These are phyloP conservation scores for Tamias sibiricus DNA, from an alignment of 2,113 vertebrate genomes.

Conservation along the genomic window DNA sequence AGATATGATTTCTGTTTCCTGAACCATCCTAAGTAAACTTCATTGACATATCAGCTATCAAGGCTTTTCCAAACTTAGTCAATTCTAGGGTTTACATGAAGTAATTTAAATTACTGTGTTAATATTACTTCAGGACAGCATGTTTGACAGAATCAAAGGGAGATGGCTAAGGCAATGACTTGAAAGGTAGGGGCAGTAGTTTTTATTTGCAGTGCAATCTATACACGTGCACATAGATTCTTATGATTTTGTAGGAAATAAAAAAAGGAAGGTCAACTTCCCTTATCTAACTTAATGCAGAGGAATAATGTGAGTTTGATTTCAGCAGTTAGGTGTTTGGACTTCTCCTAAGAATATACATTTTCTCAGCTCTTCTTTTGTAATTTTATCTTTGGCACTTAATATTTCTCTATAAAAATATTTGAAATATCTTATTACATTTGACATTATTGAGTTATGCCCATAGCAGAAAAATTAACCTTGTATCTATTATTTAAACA, in stretches of 20 bases:
- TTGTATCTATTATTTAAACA: neutral
- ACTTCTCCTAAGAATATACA: neutral
- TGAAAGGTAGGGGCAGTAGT: neutral
- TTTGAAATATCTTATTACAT: neutral
- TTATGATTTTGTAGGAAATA: neutral
- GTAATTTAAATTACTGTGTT: neutral
- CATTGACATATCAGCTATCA: neutral
- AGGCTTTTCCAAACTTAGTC: neutral
- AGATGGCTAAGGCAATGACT: neutral
- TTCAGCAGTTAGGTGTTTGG: neutral
- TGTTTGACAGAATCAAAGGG: neutral
- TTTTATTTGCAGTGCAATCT: conserved; percentile 20
- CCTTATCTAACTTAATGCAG: neutral
- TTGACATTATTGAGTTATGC: neutral
- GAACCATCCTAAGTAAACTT: neutral
- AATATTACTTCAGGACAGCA: neutral
- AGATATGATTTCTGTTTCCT: neutral
- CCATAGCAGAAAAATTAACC: neutral
- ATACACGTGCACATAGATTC: neutral
- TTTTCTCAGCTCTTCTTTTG: neutral
- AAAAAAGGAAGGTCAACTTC: neutral
- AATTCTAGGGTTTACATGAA: neutral
- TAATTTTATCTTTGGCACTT: neutral
- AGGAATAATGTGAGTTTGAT: neutral
- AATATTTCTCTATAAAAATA: neutral